Conservation (phyloP, 2,797 vertebrate species). For the Mallotus villosus region DNA sequence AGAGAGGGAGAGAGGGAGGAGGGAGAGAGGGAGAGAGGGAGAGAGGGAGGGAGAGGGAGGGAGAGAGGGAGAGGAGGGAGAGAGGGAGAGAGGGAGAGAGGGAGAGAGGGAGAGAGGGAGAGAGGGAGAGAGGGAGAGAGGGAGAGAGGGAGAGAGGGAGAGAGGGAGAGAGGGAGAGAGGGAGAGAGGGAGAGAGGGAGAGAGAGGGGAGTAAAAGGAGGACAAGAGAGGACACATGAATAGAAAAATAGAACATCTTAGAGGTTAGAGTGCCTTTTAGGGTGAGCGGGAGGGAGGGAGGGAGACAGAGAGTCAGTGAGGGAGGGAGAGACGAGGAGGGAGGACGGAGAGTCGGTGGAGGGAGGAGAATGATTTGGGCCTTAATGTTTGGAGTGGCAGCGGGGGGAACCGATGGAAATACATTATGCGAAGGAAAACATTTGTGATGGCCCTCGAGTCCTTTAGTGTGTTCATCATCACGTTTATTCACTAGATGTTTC, state of each 20-base stretch:
- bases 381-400: no score
- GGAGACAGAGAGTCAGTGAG: background rate
- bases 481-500: conserved; percentile 42
- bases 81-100: conserved; percentile 1
- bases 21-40: background rate
- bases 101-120: background rate
- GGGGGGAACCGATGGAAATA: conserved; percentile 20
- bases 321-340: background rate
- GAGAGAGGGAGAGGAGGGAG: no score
- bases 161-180: conserved; percentile 29
- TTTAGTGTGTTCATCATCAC: conserved; percentile 30
- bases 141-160: conserved; percentile 26
- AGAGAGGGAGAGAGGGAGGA: conserved; percentile 30
- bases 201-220: no score
- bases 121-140: conserved; percentile 32
- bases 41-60: background rate
- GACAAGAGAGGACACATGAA: no score
- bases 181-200: background rate
- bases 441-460: conserved; percentile 15
- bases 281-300: background rate
- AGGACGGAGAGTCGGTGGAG: background rate
- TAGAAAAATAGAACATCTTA: no score
- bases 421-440: conserved; percentile 47
- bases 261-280: no score
- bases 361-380: no score